Evolutionary conservation across 2,113 vertebrate genomes (phyloP).

Genomic region (Cebus imitator): DNA sequence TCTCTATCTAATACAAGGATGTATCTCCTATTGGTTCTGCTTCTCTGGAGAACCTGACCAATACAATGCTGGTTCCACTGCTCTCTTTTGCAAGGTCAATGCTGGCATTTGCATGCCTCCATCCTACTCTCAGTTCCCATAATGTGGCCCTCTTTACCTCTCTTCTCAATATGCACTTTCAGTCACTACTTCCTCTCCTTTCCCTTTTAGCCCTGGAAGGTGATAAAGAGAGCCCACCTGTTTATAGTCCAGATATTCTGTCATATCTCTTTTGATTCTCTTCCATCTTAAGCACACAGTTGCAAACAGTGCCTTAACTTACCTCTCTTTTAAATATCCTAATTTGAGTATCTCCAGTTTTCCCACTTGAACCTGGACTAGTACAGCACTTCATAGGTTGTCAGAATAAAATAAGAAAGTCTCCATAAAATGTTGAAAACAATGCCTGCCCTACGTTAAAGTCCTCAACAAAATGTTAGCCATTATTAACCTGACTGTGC

Average conservation of each 20-base stretch:
- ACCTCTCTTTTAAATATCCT: not conserved
- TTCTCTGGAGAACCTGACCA: not conserved
- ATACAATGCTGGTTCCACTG: too few species aligned
- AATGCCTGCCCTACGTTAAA: not conserved
- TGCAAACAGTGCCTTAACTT: not conserved
- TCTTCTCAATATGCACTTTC: not conserved
- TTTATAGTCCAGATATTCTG: not conserved
- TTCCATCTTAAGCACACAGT: not conserved
- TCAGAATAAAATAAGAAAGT: not conserved
- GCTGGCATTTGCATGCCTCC: fast-evolving
- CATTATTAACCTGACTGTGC: not conserved
- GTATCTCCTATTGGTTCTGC: not conserved
- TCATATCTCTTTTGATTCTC: not conserved
- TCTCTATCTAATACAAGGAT: not conserved
- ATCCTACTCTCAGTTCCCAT: not conserved
- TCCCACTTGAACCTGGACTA: not conserved
- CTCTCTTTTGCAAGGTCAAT: not conserved
- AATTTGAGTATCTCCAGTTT: not conserved
- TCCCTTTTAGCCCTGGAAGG: not conserved
- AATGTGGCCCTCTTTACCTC: fast-evolving
- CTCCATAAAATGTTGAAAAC: not conserved
- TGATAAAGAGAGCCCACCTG: not conserved
- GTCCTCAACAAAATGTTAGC: not conserved
- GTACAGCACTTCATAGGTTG: not conserved
- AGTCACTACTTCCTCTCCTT: not conserved